Percentiles rank a stretch among this genome's conserved stretches.
These are phyloP conservation scores for Lethrus apterus DNA, from an alignment of 1,140 invertebrate genomes.

Conservation along the genomic window DNA sequence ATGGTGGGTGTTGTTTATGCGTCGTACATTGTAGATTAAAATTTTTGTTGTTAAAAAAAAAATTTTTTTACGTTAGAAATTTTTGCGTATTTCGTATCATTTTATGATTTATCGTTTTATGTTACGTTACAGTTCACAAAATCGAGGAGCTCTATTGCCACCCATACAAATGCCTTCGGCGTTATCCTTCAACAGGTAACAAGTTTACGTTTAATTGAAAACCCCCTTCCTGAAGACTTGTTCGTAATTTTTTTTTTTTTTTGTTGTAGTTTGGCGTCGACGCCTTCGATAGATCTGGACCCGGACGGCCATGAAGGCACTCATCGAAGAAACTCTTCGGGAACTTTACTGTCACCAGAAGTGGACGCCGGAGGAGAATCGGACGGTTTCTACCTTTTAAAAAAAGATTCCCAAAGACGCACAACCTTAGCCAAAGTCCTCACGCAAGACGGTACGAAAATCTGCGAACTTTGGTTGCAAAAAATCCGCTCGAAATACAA, in stretches of 20 bases:
- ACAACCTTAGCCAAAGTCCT: slow-evolving; percentile 86
- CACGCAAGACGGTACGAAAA: slow-evolving; percentile 78
- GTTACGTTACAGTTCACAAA: slow-evolving; percentile 26
- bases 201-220: not conserved
- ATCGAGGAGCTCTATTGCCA: slow-evolving; percentile 57
- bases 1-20: slow-evolving; percentile 8
- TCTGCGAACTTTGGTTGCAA: slow-evolving; percentile 76
- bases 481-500: slow-evolving; percentile 61
- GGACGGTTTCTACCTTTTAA: slow-evolving; percentile 90
- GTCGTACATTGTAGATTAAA: not conserved
- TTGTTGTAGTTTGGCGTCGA: slow-evolving; percentile 39
- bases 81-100: not conserved
- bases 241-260: not conserved
- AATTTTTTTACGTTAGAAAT: not conserved
- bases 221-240: too few species aligned
- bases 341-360: slow-evolving; percentile 71
- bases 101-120: slow-evolving; percentile 7
- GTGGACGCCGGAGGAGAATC: slow-evolving; percentile 55
- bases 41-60: not conserved
- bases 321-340: slow-evolving; percentile 64
- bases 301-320: slow-evolving; percentile 34
- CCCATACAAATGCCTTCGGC: slow-evolving; percentile 66
- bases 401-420: slow-evolving; percentile 94
- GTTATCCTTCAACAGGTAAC: slow-evolving; percentile 70
- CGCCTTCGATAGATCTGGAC: slow-evolving; percentile 64